A percentile compares a stretch with the other conserved stretches of the same genome.
Conservation (phyloP, 64 coral and sea anemone species). For the Montipora sp. region DNA sequence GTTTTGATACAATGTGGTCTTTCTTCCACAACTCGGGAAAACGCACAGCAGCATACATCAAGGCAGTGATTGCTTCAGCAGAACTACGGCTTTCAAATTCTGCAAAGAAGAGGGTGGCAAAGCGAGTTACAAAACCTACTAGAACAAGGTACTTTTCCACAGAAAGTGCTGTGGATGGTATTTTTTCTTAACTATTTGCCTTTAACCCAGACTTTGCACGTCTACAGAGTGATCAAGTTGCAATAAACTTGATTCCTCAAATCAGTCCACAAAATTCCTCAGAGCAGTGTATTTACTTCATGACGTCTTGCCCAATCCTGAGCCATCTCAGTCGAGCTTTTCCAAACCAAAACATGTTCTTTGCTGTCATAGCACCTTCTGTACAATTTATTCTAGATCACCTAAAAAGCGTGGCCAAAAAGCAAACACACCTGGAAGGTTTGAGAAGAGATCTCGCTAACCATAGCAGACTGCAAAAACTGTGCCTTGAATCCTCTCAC, state of each 20-base stretch:
- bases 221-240: constrained; percentile 51
- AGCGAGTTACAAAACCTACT: neutral
- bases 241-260: constrained; percentile 47
- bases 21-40: constrained; percentile 35
- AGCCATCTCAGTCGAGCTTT: constrained; percentile 66
- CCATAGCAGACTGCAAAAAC: constrained; percentile 35
- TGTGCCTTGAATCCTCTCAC: constrained; percentile 35
- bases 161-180: constrained; percentile 16
- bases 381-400: constrained; percentile 62
- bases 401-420: constrained; percentile 26
- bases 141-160: neutral
- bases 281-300: constrained; percentile 62
- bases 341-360: constrained; percentile 51
- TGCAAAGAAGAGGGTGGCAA: constrained; percentile 29
- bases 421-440: constrained; percentile 28
- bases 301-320: constrained; percentile 25
- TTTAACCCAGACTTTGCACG: constrained; percentile 51
- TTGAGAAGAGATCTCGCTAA: constrained; percentile 58
- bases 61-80: neutral
- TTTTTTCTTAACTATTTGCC: constrained; percentile 54
- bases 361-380: neutral
- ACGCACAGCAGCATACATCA: neutral
- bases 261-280: constrained; percentile 46
- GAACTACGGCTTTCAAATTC: constrained; percentile 2
- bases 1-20: constrained; percentile 44